Evolutionary conservation across 1,140 invertebrate species (phyloP).

Genomic region (Stenopsyche tienmushanensis): DNA sequence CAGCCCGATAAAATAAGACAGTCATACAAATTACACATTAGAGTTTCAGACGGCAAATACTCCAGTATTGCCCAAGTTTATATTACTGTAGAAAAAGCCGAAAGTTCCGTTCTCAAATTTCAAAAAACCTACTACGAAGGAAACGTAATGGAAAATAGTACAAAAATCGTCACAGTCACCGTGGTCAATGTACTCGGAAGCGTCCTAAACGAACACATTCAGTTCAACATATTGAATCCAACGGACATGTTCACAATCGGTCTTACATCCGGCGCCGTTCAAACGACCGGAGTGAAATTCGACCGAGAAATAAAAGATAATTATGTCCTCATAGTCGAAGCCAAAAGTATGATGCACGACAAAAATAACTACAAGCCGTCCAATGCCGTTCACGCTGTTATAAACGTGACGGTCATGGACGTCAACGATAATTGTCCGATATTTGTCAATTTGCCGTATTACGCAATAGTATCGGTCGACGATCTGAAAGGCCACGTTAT

Average conservation of each 20-base stretch:
- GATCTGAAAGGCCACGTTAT: constrained; percentile 74
- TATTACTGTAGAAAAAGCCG: constrained; percentile 64
- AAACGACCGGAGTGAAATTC: constrained; percentile 75
- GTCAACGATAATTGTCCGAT: constrained; percentile 83
- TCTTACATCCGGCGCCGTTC: constrained; percentile 75
- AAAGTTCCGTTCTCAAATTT: constrained; percentile 73
- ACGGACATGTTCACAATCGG: constrained; percentile 85
- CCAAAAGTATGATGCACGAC: constrained; percentile 41
- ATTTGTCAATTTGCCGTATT: constrained; percentile 83
- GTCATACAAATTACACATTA: constrained; percentile 63
- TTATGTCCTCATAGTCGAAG: constrained; percentile 80
- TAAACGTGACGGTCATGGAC: constrained; percentile 76
- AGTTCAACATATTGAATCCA: constrained; percentile 83
- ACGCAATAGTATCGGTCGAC: constrained; percentile 78
- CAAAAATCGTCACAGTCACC: constrained; percentile 71
- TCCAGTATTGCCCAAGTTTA: constrained; percentile 62
- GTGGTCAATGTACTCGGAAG: constrained; percentile 81
- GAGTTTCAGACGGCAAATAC: constrained; percentile 69
- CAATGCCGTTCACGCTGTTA: constrained; percentile 72
- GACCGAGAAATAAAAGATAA: constrained; percentile 77
- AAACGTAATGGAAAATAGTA: constrained; percentile 75
- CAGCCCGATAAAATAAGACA: constrained; percentile 41
- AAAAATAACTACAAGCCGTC: constrained; percentile 51
- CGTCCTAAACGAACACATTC: constrained; percentile 77
- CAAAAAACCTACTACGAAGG: constrained; percentile 74